phyloP scores from a whole-genome alignment of 23 tunicate genomes.

The Ascidia mentula region DNA sequence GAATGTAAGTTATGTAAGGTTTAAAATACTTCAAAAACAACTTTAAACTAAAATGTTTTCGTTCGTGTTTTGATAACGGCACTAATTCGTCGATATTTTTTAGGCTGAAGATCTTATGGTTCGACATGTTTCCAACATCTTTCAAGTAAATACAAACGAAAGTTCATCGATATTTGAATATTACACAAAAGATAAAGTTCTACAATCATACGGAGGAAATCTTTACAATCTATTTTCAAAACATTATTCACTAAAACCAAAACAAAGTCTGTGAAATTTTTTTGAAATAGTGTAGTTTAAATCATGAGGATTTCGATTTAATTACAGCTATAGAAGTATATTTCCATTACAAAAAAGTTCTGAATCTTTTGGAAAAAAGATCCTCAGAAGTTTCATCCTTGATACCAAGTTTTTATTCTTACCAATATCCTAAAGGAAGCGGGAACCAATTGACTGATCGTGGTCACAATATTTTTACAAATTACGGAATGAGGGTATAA shows the following conservation, averaged over 20 bases:
- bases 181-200: neutral
- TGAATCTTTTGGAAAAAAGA: neutral
- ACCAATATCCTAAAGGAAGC: neutral
- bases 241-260: neutral
- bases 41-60: neutral
- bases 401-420: neutral
- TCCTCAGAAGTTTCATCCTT: neutral
- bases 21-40: too few relatives aligned
- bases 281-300: neutral
- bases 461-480: neutral
- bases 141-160: neutral
- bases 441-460: neutral
- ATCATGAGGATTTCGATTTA: too few relatives aligned
- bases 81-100: neutral
- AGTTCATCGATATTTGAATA: neutral
- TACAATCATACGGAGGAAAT: neutral
- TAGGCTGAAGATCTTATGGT: neutral
- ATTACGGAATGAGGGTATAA: neutral
- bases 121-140: neutral
- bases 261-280: neutral
- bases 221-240: neutral
- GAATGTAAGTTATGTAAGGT: neutral
- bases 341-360: neutral
- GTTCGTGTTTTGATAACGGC: neutral
- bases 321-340: neutral